Base-by-base conservation (phyloP, 2,888 invertebrate genomes). In the Melanostoma scalare region DNA sequence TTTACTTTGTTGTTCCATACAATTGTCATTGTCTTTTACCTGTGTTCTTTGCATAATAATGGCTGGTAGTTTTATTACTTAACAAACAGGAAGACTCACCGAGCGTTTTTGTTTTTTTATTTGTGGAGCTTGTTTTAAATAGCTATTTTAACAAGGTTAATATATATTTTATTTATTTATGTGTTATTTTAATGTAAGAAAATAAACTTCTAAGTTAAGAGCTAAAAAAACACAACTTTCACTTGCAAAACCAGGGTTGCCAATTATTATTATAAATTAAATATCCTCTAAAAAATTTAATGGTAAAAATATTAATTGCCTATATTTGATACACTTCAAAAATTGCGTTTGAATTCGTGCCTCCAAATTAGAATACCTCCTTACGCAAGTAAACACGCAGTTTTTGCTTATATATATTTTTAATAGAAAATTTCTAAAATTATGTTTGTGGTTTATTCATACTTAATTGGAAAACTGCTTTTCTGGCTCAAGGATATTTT, bases 241-340 rank as follows among this genome's bases (percentile, higher is more conserved):
- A 50, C 30, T 50, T 50, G 50, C 50, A 50, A 50, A 8, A 50
- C 50, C 50, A 50, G 50, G 50, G 50, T 50, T 50, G 50, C 30
- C 50, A 50, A 20, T 20, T n/a, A n/a, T n/a, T n/a, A n/a, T n/a
- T n/a, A n/a, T n/a, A n/a, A n/a, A n/a, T n/a, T n/a, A n/a, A n/a
- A n/a, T n/a, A n/a, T n/a, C n/a, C n/a, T n/a, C n/a, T n/a, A n/a
- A n/a, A n/a, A n/a, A n/a, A n/a, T n/a, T n/a, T n/a, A n/a, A n/a
- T n/a, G n/a, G n/a, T n/a, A n/a, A n/a, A n/a, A n/a, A n/a, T n/a
- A n/a, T n/a, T n/a, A n/a, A n/a, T n/a, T n/a, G n/a, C n/a, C n/a
- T n/a, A n/a, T n/a, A n/a, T n/a, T n/a, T n/a, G n/a, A n/a, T n/a
- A n/a, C n/a, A n/a, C n/a, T n/a, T n/a, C n/a, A n/a, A n/a, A n/a